Conservation (phyloP, 2,113 vertebrate species). For the Corythaixoides concolor region DNA sequence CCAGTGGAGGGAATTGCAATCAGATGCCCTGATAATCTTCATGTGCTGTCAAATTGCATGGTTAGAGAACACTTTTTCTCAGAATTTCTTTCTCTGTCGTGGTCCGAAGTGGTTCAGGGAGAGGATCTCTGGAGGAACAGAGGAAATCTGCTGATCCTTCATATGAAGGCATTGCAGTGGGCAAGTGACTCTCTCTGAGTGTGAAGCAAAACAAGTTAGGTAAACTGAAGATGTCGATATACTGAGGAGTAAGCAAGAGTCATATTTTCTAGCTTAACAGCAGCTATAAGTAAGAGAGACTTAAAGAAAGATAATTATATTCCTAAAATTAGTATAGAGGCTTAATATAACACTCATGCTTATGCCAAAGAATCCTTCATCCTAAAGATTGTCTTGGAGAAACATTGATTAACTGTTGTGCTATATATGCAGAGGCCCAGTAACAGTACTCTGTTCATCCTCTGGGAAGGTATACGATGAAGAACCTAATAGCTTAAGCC, state of each 20-base stretch:
- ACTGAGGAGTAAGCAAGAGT: not conserved
- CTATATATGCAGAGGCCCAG: fast-evolving
- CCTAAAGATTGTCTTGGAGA: not conserved
- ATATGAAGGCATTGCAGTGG: not conserved
- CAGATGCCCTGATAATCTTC: not conserved
- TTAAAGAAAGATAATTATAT: not conserved
- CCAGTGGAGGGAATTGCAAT: not conserved
- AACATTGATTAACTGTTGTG: fast-evolving
- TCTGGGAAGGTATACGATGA: not conserved
- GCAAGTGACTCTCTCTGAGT: not conserved
- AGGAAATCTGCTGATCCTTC: not conserved
- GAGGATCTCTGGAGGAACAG: not conserved
- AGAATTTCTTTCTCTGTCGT: not conserved
- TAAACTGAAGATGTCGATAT: not conserved
- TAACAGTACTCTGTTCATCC: not conserved
- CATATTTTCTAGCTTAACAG: not conserved
- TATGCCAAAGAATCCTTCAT: not conserved
- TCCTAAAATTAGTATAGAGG: not conserved
- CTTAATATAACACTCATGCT: not conserved
- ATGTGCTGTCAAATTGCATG: not conserved
- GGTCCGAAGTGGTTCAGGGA: not conserved
- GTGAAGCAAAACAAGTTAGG: not conserved
- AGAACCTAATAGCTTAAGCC: not conserved
- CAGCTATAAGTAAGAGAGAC: not conserved
- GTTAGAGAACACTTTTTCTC: not conserved